Conservation (phyloP, 2,113 vertebrate species). For the Chamaetylas fuelleborni region DNA sequence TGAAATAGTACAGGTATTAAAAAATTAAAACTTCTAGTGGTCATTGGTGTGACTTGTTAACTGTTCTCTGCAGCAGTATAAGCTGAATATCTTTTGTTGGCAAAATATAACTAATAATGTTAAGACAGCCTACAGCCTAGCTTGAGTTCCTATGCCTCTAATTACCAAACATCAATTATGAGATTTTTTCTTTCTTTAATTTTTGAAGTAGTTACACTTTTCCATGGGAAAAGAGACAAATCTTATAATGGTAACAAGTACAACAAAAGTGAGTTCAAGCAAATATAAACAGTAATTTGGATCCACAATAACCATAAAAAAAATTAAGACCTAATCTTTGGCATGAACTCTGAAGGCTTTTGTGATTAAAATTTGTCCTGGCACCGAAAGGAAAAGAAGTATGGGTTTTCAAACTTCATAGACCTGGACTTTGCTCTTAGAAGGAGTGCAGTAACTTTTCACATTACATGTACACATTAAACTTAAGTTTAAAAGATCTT, state of each 20-base stretch:
- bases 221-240: background rate
- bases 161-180: background rate
- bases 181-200: background rate
- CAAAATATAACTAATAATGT: conserved; percentile 33
- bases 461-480: background rate
- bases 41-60: background rate
- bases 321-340: background rate
- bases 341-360: background rate
- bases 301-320: background rate
- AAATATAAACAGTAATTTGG: background rate
- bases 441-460: background rate
- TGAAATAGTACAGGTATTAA: background rate
- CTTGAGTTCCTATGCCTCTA: background rate
- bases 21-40: background rate
- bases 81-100: background rate
- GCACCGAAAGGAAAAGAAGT: background rate
- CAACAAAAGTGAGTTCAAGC: background rate
- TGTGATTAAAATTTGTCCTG: background rate
- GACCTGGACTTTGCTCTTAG: background rate
- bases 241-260: background rate
- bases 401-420: background rate
- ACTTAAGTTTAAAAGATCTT: background rate
- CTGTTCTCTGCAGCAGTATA: background rate
- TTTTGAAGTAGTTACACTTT: background rate
- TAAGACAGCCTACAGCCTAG: background rate